These are phyloP conservation scores for Pelmatolapia mariae DNA, from an alignment of 2,113 vertebrate genomes.

Conservation along the genomic window DNA sequence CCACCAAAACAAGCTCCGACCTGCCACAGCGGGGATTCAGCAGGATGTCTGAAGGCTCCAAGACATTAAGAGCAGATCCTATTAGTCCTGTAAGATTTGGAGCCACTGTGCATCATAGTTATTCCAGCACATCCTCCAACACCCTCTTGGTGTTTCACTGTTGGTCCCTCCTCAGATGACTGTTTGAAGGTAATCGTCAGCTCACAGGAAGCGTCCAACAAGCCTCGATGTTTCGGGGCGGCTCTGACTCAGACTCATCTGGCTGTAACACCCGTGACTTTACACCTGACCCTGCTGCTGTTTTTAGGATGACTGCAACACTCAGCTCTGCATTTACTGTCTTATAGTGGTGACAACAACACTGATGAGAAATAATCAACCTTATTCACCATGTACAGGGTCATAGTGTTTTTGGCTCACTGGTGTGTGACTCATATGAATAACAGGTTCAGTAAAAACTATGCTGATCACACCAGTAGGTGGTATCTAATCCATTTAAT, in stretches of 20 bases:
- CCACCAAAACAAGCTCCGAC: not conserved
- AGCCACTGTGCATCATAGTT: not conserved
- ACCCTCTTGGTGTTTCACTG: not conserved
- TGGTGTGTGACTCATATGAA: not conserved
- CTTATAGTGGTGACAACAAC: not conserved
- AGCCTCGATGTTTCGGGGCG: accelerated
- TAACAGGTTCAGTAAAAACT: not conserved
- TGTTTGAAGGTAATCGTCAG: not conserved
- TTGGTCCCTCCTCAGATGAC: not conserved
- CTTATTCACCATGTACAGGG: not conserved
- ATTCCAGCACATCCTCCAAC: not conserved
- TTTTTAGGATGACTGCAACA: not conserved
- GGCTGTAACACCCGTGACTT: not conserved
- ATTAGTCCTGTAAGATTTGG: not conserved
- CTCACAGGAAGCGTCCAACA: not conserved
- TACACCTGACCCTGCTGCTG: not conserved
- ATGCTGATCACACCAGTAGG: not conserved
- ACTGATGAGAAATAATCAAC: not conserved
- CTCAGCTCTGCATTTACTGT: not conserved
- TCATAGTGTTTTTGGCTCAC: not conserved
- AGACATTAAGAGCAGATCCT: not conserved
- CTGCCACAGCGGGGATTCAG: not conserved
- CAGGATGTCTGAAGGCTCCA: not conserved
- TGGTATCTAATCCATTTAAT: not conserved
- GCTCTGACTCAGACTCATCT: not conserved